Evolutionary conservation across 35 echinoderm and acorn worm genomes (phyloP).

Genomic region (Lytechinus pictus): DNA sequence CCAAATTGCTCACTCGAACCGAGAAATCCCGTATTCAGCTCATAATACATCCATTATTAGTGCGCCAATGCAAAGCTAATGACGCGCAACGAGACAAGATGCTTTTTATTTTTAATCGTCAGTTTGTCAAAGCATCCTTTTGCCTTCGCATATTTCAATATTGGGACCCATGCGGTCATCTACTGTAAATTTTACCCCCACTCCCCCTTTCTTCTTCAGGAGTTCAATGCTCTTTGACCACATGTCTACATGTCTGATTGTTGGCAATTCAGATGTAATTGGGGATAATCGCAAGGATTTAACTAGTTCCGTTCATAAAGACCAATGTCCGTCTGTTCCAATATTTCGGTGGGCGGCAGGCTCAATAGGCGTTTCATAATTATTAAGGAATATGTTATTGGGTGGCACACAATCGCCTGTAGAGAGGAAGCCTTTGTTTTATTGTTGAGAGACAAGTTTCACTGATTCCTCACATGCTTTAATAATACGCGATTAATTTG

Average conservation of each 20-base stretch:
- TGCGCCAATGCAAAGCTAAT: conserved; percentile 29
- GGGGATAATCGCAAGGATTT: background rate
- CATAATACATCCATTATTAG: conserved; percentile 17
- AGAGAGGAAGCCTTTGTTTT: background rate
- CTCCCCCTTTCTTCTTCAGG: background rate
- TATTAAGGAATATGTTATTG: background rate
- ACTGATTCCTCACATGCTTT: background rate
- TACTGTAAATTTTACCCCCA: background rate
- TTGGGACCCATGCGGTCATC: background rate
- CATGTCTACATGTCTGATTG: background rate
- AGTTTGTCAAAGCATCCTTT: background rate
- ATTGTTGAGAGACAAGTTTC: background rate
- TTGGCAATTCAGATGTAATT: background rate
- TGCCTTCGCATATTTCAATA: background rate
- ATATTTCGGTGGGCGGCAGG: background rate
- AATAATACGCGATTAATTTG: no score
- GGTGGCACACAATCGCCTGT: background rate
- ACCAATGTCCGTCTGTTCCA: background rate
- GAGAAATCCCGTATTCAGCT: background rate
- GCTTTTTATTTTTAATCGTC: background rate
- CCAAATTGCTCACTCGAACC: background rate
- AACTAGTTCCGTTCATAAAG: conserved; percentile 10
- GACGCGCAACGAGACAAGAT: background rate
- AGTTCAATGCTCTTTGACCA: background rate
- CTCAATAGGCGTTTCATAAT: background rate